Percentiles rank a stretch among this genome's conserved stretches.
Evolutionary conservation across 2,888 invertebrate genomes (phyloP).

Genomic region (Cybosia mesomella): DNA sequence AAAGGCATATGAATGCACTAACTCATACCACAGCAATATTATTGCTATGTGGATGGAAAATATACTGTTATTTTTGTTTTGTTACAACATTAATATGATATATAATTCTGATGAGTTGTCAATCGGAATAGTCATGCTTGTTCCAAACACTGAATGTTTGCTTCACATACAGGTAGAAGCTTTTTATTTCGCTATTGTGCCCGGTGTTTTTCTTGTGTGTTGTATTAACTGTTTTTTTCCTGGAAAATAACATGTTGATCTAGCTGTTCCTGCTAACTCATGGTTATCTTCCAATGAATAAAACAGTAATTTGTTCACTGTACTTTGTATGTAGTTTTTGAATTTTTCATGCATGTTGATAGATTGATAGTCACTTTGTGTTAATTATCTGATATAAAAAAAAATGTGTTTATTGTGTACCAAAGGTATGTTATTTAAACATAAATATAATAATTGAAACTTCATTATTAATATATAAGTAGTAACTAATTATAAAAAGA

Average conservation of each 20-base stretch:
- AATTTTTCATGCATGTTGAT: constrained; percentile 37
- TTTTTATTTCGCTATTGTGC: constrained; percentile 13
- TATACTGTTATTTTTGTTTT: constrained; percentile 2
- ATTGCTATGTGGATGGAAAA: constrained; percentile 14
- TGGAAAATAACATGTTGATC: constrained; percentile 8
- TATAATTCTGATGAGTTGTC: constrained; percentile 23
- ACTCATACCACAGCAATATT: constrained; percentile 25
- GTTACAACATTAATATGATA: constrained; percentile 9
- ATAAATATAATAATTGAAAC: background rate
- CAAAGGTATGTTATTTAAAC: constrained; percentile 23
- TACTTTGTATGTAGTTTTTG: constrained; percentile 15
- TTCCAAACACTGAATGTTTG: constrained; percentile 21
- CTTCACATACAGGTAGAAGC: constrained; percentile 19
- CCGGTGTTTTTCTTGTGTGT: constrained; percentile 10
- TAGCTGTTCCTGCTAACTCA: background rate
- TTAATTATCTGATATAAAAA: constrained; percentile 33
- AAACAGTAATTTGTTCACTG: background rate
- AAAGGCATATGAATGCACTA: constrained; percentile 13
- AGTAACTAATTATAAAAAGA: background rate
- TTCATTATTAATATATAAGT: too few relatives aligned
- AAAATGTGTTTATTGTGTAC: constrained; percentile 23
- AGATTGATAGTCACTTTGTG: constrained; percentile 26
- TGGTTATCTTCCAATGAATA: background rate
- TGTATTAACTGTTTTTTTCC: constrained; percentile 11
- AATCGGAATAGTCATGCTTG: constrained; percentile 35